These are phyloP conservation scores for Sebastes aleutianus DNA, from an alignment of 2,797 vertebrate genomes.

Conservation along the genomic window DNA sequence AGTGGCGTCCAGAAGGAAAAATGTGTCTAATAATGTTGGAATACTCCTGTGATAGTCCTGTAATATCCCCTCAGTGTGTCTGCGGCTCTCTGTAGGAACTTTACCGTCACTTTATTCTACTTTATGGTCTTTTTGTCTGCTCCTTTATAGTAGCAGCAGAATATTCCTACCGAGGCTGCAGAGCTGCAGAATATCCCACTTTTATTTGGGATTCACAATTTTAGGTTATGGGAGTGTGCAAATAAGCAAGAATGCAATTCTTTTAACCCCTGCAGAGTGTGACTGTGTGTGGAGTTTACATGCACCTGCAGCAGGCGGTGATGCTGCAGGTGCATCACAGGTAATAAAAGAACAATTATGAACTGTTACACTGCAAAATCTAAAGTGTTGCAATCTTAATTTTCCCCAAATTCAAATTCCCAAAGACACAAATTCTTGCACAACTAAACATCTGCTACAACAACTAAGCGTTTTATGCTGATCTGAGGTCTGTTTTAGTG, in stretches of 20 bases:
- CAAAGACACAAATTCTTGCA: not conserved
- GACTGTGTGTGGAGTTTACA: not conserved
- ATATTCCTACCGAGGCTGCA: constrained; percentile 4
- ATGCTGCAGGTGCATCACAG: constrained; percentile 23
- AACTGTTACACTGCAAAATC: not conserved
- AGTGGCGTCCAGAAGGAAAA: constrained; percentile 45
- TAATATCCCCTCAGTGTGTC: constrained; percentile 15
- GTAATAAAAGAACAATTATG: not conserved
- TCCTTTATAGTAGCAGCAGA: constrained; percentile 1
- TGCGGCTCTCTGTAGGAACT: constrained; percentile 16
- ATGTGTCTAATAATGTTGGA: constrained; percentile 34
- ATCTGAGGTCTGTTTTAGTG: not conserved
- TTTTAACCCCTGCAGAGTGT: not conserved
- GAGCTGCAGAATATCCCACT: not conserved
- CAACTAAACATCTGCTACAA: too few relatives aligned
- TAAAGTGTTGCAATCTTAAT: rapidly evolving
- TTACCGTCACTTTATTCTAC: constrained; percentile 33
- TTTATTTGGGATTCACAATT: not conserved
- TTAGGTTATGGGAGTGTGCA: not conserved
- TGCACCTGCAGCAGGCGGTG: not conserved
- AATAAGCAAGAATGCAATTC: not conserved
- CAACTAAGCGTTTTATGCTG: not conserved
- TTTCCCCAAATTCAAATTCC: not conserved
- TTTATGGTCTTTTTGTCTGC: constrained; percentile 1
- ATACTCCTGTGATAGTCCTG: constrained; percentile 6